Evolutionary conservation across 2,888 invertebrate species (phyloP).

Genomic region (Rhodophaea formosa): DNA sequence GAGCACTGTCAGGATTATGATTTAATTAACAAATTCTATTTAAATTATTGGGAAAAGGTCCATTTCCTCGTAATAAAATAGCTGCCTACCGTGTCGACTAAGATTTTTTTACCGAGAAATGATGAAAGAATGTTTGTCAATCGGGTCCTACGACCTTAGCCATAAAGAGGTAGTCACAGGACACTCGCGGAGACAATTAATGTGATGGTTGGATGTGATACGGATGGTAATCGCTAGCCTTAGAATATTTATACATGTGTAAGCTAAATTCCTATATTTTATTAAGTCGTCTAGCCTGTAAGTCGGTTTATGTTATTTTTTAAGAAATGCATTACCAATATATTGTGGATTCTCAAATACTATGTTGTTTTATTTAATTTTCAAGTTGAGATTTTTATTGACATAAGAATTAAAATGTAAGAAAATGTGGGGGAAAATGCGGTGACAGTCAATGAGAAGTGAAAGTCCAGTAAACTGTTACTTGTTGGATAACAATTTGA

Average conservation of each 20-base stretch:
- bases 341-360: slow-evolving; percentile 37
- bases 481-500: too few species aligned
- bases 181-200: slow-evolving; percentile 31
- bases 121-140: slow-evolving; percentile 9
- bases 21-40: too few species aligned
- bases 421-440: too few species aligned
- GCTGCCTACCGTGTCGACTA: slow-evolving; percentile 2
- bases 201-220: slow-evolving; percentile 78
- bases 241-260: slow-evolving; percentile 47
- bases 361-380: slow-evolving; percentile 27
- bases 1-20: too few species aligned
- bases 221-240: slow-evolving; percentile 45
- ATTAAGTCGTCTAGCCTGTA: slow-evolving; percentile 54
- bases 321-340: slow-evolving; percentile 65
- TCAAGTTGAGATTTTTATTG: not conserved
- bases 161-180: slow-evolving; percentile 1
- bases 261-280: slow-evolving; percentile 77
- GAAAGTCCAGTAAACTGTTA: too few species aligned
- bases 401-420: too few species aligned
- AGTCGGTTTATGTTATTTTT: slow-evolving; percentile 53
- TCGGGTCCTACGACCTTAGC: not conserved
- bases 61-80: not conserved
- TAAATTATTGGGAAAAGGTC: too few species aligned
- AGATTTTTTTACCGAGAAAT: not conserved
- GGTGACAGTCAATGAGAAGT: too few species aligned